Percentiles rank a stretch among this genome's conserved stretches.
phyloP scores from a whole-genome alignment of 1,140 invertebrate species.

The Luehdorfia chinensis region DNA sequence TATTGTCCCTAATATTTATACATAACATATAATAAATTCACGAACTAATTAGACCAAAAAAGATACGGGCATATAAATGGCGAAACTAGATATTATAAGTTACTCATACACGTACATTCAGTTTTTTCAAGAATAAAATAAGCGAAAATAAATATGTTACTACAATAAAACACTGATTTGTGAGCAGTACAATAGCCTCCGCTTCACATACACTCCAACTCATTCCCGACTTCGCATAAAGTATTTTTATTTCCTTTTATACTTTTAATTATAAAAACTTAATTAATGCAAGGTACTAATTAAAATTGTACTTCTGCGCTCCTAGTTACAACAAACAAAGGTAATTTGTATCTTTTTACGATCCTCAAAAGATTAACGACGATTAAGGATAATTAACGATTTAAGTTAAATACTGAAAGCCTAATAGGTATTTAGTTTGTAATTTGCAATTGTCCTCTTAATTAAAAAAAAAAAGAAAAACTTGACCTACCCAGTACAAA shows the following conservation, averaged over 20 bases:
- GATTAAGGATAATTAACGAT: slow-evolving; percentile 12
- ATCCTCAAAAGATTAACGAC: slow-evolving; percentile 10
- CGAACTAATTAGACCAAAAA: too few relatives aligned
- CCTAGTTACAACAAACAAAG: slow-evolving; percentile 10
- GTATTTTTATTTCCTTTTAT: slow-evolving; percentile 14
- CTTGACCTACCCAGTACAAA: too few relatives aligned
- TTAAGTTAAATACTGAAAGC: slow-evolving; percentile 2
- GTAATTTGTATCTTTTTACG: slow-evolving; percentile 13
- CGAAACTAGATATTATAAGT: too few relatives aligned
- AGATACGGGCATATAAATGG: too few relatives aligned
- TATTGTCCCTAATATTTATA: too few relatives aligned
- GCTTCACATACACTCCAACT: slow-evolving; percentile 4
- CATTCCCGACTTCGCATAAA: slow-evolving; percentile 12
- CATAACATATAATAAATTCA: too few relatives aligned
- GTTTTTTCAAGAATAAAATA: too few relatives aligned
- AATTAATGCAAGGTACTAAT: slow-evolving; percentile 18
- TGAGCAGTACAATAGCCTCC: too few relatives aligned
- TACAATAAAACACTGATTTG: too few relatives aligned
- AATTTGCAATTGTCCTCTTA: background rate
- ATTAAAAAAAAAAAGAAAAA: background rate
- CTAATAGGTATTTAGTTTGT: background rate
- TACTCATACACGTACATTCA: too few relatives aligned
- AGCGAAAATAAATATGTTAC: too few relatives aligned
- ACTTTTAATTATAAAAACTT: slow-evolving; percentile 17
- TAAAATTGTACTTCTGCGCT: slow-evolving; percentile 15